Conservation (phyloP, 2,113 vertebrate genomes). For the Psammodynastes pulverulentus region DNA sequence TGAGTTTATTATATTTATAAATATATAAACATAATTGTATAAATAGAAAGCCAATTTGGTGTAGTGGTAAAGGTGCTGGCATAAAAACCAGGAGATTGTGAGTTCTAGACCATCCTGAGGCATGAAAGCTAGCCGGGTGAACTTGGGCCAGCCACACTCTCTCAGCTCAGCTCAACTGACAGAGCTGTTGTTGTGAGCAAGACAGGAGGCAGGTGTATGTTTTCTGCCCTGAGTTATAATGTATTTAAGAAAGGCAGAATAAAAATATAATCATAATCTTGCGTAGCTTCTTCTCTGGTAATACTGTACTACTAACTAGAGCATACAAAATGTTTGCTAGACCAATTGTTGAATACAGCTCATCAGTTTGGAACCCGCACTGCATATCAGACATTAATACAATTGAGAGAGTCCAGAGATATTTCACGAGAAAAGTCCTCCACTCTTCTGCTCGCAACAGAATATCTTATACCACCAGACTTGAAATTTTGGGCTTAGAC, state of each 20-base stretch:
- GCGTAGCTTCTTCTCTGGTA: no score
- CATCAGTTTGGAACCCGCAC: no score
- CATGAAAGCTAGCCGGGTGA: neutral
- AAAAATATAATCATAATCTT: neutral
- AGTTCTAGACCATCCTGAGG: neutral
- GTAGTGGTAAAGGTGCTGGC: neutral
- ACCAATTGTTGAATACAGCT: no score
- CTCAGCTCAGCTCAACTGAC: neutral
- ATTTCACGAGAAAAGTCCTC: no score
- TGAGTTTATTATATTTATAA: neutral
- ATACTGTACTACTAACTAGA: no score
- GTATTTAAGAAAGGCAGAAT: neutral
- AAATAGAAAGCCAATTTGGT: neutral
- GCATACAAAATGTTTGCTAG: no score
- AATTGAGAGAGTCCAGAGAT: no score
- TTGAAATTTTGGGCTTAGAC: no score
- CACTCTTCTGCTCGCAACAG: no score
- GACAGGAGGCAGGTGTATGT: neutral
- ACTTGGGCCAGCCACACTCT: neutral
- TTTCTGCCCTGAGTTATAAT: neutral
- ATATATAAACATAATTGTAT: neutral
- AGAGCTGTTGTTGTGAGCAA: neutral
- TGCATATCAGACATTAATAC: no score
- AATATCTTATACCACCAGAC: no score
- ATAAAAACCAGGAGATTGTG: neutral